phyloP scores from a whole-genome alignment of 2,888 invertebrate genomes.

The Galerucella pusilla region DNA sequence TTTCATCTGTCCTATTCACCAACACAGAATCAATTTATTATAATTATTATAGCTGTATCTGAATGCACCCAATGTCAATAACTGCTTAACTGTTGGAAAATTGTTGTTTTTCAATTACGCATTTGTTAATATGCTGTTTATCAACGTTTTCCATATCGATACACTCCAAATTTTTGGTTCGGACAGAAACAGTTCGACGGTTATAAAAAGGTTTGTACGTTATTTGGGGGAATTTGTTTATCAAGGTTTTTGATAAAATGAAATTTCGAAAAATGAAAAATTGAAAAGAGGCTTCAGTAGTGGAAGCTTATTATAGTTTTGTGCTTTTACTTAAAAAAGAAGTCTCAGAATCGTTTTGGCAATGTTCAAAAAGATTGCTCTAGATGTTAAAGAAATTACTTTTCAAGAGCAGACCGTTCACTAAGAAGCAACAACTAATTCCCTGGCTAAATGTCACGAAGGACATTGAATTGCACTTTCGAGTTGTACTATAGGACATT shows the following conservation, averaged over 20 bases:
- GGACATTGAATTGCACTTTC: too few relatives aligned
- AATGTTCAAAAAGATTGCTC: too few relatives aligned
- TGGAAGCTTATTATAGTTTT: background rate
- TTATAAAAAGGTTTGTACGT: background rate
- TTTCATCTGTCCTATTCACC: conserved; percentile 28
- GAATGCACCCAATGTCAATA: conserved; percentile 36
- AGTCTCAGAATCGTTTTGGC: too few relatives aligned
- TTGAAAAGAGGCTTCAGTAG: background rate
- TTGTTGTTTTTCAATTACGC: conserved; percentile 42
- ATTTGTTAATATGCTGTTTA: conserved; percentile 43
- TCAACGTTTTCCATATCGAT: conserved; percentile 37
- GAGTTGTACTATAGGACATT: too few relatives aligned
- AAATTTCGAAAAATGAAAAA: background rate
- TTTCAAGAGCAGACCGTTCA: too few relatives aligned
- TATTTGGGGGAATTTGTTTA: background rate
- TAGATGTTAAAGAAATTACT: too few relatives aligned
- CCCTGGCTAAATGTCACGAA: too few relatives aligned
- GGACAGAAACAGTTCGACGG: conserved; percentile 7
- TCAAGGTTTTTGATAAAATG: background rate
- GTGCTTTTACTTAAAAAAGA: too few relatives aligned
- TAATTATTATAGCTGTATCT: conserved; percentile 32
- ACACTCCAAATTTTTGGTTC: conserved; percentile 28
- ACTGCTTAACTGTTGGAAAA: conserved; percentile 36
- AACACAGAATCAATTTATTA: conserved; percentile 31
- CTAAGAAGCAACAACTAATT: too few relatives aligned